Base-by-base conservation (phyloP, 2,888 invertebrate genomes). In the Carterocephalus palaemon region DNA sequence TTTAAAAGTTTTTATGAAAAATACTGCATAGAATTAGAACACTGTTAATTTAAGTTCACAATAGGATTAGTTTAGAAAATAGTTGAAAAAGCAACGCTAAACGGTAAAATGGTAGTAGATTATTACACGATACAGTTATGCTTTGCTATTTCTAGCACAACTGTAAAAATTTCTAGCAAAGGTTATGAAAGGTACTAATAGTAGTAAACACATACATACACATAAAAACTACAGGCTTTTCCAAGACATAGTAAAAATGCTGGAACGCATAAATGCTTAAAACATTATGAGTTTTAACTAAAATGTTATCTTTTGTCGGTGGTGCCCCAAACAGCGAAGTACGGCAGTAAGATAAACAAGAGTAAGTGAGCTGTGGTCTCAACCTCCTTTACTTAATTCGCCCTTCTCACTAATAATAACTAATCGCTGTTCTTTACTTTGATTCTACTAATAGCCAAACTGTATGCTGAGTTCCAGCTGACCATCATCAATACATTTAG, bases 341-440 rank as follows among this genome's bases (percentile, higher is more conserved):
- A 76, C 83, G 79, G 82, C 79, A 79, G 75, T 43, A 43, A 45
- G 69, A 70, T 84, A 75, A 70, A 82, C 69, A 71, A 68, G 76
- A 83, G 86, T 86, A 86, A 86, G 86, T 86, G 84, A 86, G 85
- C 80, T 86, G 86, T 86, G 86, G 86, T 86, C 86, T 86, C 86
- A 80, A 84, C 67, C 69, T 75, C 69, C 75, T 78, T 74, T 75
- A 70, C 70, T 71, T 73, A 75, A 78, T 77, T 67, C 67, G 74
- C 79, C 77, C 80, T 70, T 75, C 22, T 67, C 59, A 84, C 82
- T 83, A 83, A 84, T 78, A 63, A 53, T 50, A 57, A 85, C 84
- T 85, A 85, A 85, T 82, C 65, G 75, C 79, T 81, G 75, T 79
- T 61, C 60, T 71, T 66, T 68, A 59, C 56, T 68, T 70, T 72